Base-by-base conservation (phyloP, 2,888 invertebrate genomes). In the Fragum whitleyi region DNA sequence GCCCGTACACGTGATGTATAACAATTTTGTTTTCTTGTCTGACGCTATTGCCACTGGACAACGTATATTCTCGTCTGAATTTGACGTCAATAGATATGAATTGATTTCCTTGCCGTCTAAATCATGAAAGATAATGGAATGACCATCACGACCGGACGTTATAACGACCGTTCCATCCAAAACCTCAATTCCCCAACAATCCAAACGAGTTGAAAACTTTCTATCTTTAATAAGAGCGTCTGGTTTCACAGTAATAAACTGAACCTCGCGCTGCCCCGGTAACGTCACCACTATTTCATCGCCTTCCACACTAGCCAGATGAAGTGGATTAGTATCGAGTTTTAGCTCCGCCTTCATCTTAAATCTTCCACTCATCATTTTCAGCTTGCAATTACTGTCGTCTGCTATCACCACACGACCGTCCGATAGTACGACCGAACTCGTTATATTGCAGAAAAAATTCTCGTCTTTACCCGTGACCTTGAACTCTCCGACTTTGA, bases 321-420 rank as follows among this genome's bases (percentile, higher is more conserved):
- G 80, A 19, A 83, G 53, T 0, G 83, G 83, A 67, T 83, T 83
- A 0, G 80, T 75, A 9, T 80, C 80, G 9, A 83, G 55, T 59
- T 75, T 78, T 6, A 80, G 42, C 55, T 83, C 80, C 28, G 47
- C 57, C 55, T 55, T 71, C n/a, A 47, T 51, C 16, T 78, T 55
- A 70, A 78, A 83, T 29, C 65, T 57, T 9, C 53, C 51, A 39
- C 55, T 75, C 39, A 80, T 32, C 73, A 83, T 69, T 75, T 83
- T 83, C 2, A 83, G 62, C 57, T 83, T 83, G 53, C 83, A 78
- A 47, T 83, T 83, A 39, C 83, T 83, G 75, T 83, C 83, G 70
- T 83, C 83, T 51, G 73, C 79, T 2, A 83, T 26, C 23, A 83
- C 42, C 1, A 83, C 42, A 16, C 80, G 62, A 5, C 83, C 83